A percentile compares a stretch with the other conserved stretches of the same genome.
phyloP scores from a whole-genome alignment of 1,140 invertebrate species.

The Zaprionus tsacasi region DNA sequence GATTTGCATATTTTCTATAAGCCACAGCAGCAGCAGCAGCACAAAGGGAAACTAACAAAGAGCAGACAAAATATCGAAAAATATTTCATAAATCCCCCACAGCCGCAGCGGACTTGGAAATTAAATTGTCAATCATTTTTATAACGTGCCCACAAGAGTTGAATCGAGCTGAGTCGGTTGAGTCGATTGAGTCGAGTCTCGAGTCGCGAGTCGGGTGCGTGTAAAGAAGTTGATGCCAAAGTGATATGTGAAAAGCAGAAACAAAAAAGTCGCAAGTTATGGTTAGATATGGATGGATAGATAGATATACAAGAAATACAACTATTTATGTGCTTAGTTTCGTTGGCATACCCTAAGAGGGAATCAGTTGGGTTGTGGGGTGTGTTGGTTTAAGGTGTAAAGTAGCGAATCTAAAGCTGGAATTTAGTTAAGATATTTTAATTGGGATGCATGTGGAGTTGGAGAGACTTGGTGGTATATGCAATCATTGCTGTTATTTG shows the following conservation, averaged over 20 bases:
- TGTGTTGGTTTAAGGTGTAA: not conserved
- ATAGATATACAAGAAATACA: conserved; percentile 49
- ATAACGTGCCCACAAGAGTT: conserved; percentile 57
- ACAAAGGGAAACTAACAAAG: conserved; percentile 47
- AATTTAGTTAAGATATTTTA: no score
- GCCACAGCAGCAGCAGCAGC: conserved; percentile 31
- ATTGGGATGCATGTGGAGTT: no score
- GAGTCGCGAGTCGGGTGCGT: conserved; percentile 44
- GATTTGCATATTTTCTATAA: conserved; percentile 76
- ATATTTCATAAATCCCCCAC: conserved; percentile 74
- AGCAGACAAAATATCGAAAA: conserved; percentile 51
- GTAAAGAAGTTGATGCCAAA: conserved; percentile 77
- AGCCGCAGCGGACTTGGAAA: conserved; percentile 72
- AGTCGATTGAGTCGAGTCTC: not conserved
- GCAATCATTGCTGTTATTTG: no score
- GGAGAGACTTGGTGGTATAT: no score
- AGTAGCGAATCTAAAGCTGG: no score
- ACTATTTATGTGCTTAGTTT: conserved; percentile 40
- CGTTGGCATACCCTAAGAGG: not conserved
- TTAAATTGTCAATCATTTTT: conserved; percentile 84
- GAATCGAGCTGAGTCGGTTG: not conserved
- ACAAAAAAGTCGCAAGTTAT: conserved; percentile 24
- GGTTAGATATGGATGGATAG: conserved; percentile 29
- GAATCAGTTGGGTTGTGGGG: not conserved
- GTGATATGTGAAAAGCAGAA: conserved; percentile 71